Evolutionary conservation across 2,888 invertebrate species (phyloP).

Genomic region (Frankliniella intonsa): DNA sequence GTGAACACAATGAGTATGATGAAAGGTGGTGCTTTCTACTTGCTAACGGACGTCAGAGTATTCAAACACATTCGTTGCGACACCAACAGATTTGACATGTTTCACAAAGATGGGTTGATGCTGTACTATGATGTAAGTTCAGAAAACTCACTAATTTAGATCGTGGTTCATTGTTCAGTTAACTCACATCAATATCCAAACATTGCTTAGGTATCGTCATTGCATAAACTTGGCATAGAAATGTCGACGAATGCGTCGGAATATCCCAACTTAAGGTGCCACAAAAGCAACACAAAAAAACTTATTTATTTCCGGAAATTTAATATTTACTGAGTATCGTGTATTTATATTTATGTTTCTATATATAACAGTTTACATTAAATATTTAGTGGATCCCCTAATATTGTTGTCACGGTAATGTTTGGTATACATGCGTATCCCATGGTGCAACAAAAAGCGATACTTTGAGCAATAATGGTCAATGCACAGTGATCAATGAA

Average conservation of each 20-base stretch:
- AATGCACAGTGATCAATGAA: conserved; percentile 19
- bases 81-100: conserved; percentile 8
- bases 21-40: too few relatives aligned
- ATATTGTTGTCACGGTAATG: not conserved
- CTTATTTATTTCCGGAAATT: not conserved
- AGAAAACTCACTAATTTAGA: not conserved
- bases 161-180: not conserved
- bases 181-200: not conserved
- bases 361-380: not conserved
- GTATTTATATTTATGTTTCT: not conserved
- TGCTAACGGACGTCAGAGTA: not conserved
- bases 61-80: conserved; percentile 24
- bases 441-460: conserved; percentile 5
- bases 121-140: too few relatives aligned
- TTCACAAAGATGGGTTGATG: not conserved
- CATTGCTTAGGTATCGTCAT: not conserved
- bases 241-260: conserved; percentile 24
- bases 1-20: too few relatives aligned
- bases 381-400: not conserved
- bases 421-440: conserved; percentile 8
- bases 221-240: not conserved
- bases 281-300: not conserved
- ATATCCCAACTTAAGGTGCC: not conserved
- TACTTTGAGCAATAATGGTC: conserved; percentile 19
- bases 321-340: not conserved